Evolutionary conservation across 2,797 vertebrate genomes (phyloP).

Genomic region (Adelosebastes latens): DNA sequence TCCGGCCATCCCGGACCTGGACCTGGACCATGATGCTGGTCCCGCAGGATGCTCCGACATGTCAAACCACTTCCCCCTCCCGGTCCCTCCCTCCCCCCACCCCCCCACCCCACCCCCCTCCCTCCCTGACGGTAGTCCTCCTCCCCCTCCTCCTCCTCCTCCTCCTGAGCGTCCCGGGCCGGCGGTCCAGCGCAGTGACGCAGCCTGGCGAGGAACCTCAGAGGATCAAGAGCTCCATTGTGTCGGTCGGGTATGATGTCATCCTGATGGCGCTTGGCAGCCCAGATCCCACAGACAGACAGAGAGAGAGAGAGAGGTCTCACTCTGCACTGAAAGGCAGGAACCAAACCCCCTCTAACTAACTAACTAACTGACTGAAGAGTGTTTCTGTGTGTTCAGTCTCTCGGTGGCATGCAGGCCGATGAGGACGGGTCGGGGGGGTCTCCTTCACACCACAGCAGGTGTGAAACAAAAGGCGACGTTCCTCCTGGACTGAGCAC

Average conservation of each 20-base stretch:
- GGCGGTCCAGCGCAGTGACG: slow-evolving; percentile 81
- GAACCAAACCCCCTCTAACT: not conserved
- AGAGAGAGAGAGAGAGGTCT: not conserved
- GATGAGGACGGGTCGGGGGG: not conserved
- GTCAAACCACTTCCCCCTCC: slow-evolving; percentile 1
- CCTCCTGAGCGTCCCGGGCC: slow-evolving; percentile 21
- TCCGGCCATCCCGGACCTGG: slow-evolving; percentile 30
- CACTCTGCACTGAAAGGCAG: not conserved
- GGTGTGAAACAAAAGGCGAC: not conserved
- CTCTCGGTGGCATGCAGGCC: not conserved
- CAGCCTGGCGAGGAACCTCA: slow-evolving; percentile 82
- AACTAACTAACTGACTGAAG: not conserved
- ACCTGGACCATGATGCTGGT: slow-evolving; percentile 51
- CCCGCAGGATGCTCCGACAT: slow-evolving; percentile 48
- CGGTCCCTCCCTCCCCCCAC: not conserved
- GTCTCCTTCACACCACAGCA: slow-evolving; percentile 64
- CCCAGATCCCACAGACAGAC: slow-evolving; percentile 2
- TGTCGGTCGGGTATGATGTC: slow-evolving; percentile 85
- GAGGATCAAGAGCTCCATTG: slow-evolving; percentile 88
- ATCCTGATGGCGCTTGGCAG: slow-evolving; percentile 82
- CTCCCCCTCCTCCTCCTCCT: slow-evolving; percentile 26
- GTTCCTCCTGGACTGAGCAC: slow-evolving; percentile 33
- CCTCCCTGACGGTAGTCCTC: not conserved
- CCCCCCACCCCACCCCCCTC: slow-evolving; percentile 24
- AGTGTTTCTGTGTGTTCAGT: not conserved